Base-by-base conservation (phyloP, 1,140 invertebrate genomes). In the Aphis gossypii region DNA sequence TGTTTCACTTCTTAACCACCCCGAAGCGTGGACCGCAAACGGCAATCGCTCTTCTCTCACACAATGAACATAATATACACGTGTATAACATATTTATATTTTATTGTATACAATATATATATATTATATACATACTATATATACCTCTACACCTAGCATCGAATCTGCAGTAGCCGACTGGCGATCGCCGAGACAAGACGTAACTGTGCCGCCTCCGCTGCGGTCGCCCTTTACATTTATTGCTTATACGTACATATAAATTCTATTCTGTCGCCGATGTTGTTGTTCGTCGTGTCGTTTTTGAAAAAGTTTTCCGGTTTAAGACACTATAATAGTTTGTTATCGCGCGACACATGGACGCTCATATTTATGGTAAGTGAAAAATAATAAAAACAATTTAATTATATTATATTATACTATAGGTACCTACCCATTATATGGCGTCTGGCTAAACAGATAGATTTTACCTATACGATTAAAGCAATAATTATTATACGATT, bases 171-270 rank as follows among this genome's bases (percentile, higher is more conserved):
- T 90, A 90, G 51, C 38, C 51, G 51, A 25, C 11, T 54, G 88
- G 88, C 88, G 38, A 90, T 41, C 51, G 25, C 88, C 88, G 88
- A 90, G 88, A 90, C 88, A 25, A 90, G 88, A 60, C 88, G 30
- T 89, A 25, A 21, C 46, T 18, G 9, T 20, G 11, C 23, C 84
- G 35, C 44, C 46, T 7, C 35, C 87, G 18, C 46, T 8, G 35
- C 82, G 30, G n/a, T 35, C 84, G 41, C 25, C 1, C 60, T 76
- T 18, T 76, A n/a, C 3, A 18, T 68, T 68, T 60, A 60, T 2
- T 76, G 60, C 14, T 76, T 8, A 60, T 76, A 68, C 11, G 25
- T 76, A 76, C 60, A n/a, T n/a, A 76, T 76, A 68, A 60, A 60
- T 60, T 25, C 25, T 21, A 68, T 14, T n/a, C 30, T 9, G 25